A percentile compares a stretch with the other conserved stretches of the same genome.
Evolutionary conservation across 2,797 vertebrate species (phyloP).

Genomic region (Coranthus polyacanthus): DNA sequence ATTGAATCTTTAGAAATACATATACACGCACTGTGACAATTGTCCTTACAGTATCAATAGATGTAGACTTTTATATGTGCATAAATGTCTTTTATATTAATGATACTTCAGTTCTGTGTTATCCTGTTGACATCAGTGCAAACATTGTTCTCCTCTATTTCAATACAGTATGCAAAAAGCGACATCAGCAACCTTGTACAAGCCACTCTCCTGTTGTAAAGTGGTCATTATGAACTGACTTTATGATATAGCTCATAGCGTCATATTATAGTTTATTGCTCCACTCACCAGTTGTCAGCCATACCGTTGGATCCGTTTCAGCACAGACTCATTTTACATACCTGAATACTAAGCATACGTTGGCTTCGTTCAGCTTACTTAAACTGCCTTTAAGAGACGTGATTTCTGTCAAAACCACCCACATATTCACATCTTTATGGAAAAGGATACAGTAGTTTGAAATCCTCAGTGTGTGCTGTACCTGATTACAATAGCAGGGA

Average conservation of each 20-base stretch:
- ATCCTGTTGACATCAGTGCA: slow-evolving; percentile 6
- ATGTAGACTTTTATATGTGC: background rate
- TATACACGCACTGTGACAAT: too few species aligned
- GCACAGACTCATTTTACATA: slow-evolving; percentile 43
- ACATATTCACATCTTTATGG: slow-evolving; percentile 55
- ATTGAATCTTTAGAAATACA: too few species aligned
- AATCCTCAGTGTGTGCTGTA: slow-evolving; percentile 57
- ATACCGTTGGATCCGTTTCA: slow-evolving; percentile 42
- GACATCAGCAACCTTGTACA: slow-evolving; percentile 7
- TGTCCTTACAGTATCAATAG: too few species aligned
- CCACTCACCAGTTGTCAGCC: slow-evolving; percentile 21
- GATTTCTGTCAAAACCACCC: slow-evolving; percentile 59
- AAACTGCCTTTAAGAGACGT: slow-evolving; percentile 47
- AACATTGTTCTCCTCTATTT: background rate
- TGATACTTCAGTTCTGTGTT: slow-evolving; percentile 2
- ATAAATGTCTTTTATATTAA: slow-evolving; percentile 11
- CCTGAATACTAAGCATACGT: slow-evolving; percentile 49
- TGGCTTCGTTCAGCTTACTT: slow-evolving; percentile 58
- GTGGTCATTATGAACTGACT: slow-evolving; percentile 32
- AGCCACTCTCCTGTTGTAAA: slow-evolving; percentile 20
- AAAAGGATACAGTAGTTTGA: slow-evolving; percentile 55
- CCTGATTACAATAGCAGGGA: slow-evolving; percentile 69
- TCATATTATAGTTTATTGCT: slow-evolving; percentile 39
- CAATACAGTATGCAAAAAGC: slow-evolving; percentile 14
- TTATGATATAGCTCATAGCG: slow-evolving; percentile 24